A percentile compares a stretch with the other conserved stretches of the same genome.
phyloP scores from a whole-genome alignment of 2,113 vertebrate species.

The Chaetodon trifascialis region DNA sequence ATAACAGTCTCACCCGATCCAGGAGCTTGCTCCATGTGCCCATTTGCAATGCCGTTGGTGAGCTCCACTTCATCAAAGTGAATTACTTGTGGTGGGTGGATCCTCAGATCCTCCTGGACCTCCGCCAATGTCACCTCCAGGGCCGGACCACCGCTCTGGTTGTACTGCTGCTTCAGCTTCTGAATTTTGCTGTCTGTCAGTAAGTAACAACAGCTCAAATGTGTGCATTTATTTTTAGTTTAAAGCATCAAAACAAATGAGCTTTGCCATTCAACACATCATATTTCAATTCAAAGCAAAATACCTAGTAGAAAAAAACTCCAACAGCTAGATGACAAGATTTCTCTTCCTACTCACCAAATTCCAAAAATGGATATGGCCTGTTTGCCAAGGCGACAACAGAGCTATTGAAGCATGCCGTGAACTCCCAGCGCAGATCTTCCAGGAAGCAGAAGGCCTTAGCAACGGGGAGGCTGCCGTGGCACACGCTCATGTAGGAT shows the following conservation, averaged over 20 bases:
- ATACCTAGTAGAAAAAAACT: neutral
- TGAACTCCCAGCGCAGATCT: constrained; percentile 94
- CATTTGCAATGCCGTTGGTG: constrained; percentile 86
- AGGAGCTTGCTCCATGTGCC: constrained; percentile 76
- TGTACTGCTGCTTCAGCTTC: constrained; percentile 92
- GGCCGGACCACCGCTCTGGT: constrained; percentile 77
- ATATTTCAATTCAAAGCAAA: neutral
- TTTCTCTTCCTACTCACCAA: constrained; percentile 87
- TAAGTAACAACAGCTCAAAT: constrained; percentile 1
- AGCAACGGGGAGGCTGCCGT: constrained; percentile 87
- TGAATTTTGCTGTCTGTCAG: constrained; percentile 90
- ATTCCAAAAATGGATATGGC: constrained; percentile 95
- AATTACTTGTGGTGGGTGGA: constrained; percentile 86
- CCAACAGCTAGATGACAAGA: neutral
- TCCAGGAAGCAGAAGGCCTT: constrained; percentile 97
- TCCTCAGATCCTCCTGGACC: constrained; percentile 88
- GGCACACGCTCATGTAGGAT: constrained; percentile 94
- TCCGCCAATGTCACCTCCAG: constrained; percentile 84
- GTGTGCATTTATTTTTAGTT: neutral
- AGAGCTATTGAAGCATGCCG: constrained; percentile 86
- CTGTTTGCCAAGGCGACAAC: constrained; percentile 88
- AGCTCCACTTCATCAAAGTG: constrained; percentile 86
- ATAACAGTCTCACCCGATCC: constrained; percentile 85
- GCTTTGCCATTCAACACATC: neutral
- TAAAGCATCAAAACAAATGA: neutral